Evolutionary conservation across 2,888 invertebrate species (phyloP), one percentile per base, ranked within the genome.

Genomic region (Coleophora flavipennella): DNA sequence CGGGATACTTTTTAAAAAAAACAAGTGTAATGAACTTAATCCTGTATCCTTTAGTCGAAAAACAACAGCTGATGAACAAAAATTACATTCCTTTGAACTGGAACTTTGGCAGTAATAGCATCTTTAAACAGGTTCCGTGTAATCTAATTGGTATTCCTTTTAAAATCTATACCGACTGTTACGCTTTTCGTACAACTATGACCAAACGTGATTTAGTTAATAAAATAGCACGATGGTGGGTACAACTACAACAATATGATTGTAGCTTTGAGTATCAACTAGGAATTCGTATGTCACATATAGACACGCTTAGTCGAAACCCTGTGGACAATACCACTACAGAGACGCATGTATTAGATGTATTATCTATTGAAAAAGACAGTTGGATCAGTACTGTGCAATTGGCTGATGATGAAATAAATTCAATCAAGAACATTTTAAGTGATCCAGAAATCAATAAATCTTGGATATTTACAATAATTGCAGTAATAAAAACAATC

Each of bases 1-100:
- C 44, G 60, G 54, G 4, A 53, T 64, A 4, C 13, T 67, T 0
- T 20, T 67, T 2, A 63, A 63, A 40, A 11, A 39, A 6, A 28
- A 36, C 25, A n/a, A n/a, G 1, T 27, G 10, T 8, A 26, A 33
- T 1, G 6, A 13, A n/a, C 35, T 36, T 11, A 13, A 26, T 14
- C 44, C 47, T 6, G 39, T 47, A 2, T 41, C 47, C 0, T 45
- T 35, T 13, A 49, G 42, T 32, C 35, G 44, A 1, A 33, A 42
- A 14, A 49, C 46, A 31, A 38, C 50, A 1, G 37, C 41, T 1
- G 50, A 51, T 6, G 51, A 53, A 35, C 39, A 42, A 33, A 36
- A 46, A 8, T 46, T 46, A 2, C 45, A 45, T 13, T 41, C 49
- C 1, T 52, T 43, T 39, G 52, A 55, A 14, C 31, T 55, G 2